Evolutionary conservation across 1,140 invertebrate species (phyloP).

Genomic region (Neelides sp.): DNA sequence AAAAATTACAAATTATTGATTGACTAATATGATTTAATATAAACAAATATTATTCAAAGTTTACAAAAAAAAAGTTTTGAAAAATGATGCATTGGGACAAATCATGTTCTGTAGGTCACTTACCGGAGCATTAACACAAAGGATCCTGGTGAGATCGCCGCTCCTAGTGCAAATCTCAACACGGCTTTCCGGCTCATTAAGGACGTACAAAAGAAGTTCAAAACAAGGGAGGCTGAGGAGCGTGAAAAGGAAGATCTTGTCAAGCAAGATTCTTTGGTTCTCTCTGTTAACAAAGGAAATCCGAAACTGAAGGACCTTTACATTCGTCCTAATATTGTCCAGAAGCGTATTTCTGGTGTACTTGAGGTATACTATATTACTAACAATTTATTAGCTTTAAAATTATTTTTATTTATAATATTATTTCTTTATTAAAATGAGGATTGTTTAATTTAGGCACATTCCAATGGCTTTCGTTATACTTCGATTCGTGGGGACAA

Average conservation of each 20-base stretch:
- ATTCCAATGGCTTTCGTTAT: constrained; percentile 94
- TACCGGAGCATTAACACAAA: constrained; percentile 95
- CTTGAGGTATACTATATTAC: constrained; percentile 16
- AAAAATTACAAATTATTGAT: background rate
- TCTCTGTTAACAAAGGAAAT: constrained; percentile 93
- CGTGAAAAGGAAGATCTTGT: constrained; percentile 96
- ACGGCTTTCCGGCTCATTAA: constrained; percentile 95
- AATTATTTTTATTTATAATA: background rate
- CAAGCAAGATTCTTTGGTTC: constrained; percentile 93
- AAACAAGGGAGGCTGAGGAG: constrained; percentile 95
- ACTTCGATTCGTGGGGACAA: constrained; percentile 96
- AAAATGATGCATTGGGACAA: background rate
- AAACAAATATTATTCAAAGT: background rate
- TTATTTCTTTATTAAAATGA: background rate
- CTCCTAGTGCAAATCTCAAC: constrained; percentile 90
- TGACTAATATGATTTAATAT: background rate
- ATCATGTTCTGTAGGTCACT: constrained; percentile 57
- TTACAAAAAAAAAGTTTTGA: background rate
- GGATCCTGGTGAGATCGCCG: constrained; percentile 88
- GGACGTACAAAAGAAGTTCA: constrained; percentile 98
- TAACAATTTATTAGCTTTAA: no score
- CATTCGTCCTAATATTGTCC: constrained; percentile 95
- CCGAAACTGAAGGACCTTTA: constrained; percentile 97
- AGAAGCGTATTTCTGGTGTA: constrained; percentile 82
- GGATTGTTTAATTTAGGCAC: constrained; percentile 62